phyloP scores from a whole-genome alignment of 2,797 vertebrate species.

The Sebastiscus albofasciatus region DNA sequence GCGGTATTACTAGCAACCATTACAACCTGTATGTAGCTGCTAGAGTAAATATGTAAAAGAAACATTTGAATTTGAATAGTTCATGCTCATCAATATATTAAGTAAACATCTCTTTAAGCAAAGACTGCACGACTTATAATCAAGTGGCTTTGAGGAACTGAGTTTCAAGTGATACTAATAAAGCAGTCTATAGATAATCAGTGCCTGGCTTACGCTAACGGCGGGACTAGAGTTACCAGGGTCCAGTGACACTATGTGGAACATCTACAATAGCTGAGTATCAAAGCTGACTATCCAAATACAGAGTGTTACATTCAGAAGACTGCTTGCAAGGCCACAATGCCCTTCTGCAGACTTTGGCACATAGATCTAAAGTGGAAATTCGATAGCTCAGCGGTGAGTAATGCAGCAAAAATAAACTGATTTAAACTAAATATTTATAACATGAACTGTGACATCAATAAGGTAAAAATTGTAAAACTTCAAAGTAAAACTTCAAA shows the following conservation, averaged over 20 bases:
- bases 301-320: slow-evolving; percentile 35
- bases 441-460: background rate
- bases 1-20: background rate
- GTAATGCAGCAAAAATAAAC: slow-evolving; percentile 54
- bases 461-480: background rate
- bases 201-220: background rate
- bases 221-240: slow-evolving; percentile 25
- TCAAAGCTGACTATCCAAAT: slow-evolving; percentile 46
- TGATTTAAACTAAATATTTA: background rate
- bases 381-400: slow-evolving; percentile 29
- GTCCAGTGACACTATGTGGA: slow-evolving; percentile 22
- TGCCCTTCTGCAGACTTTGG: slow-evolving; percentile 56
- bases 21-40: background rate
- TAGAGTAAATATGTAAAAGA: background rate
- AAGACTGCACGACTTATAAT: background rate
- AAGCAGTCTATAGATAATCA: slow-evolving; percentile 14
- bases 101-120: background rate
- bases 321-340: slow-evolving; percentile 55
- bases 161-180: background rate
- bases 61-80: background rate
- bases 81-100: background rate
- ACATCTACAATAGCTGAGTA: slow-evolving; percentile 33
- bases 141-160: background rate
- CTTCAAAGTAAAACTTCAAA: background rate
- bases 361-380: slow-evolving; percentile 50